Evolutionary conservation across 2,797 vertebrate species (phyloP).

Genomic region (Schizopygopsis malacanthus): DNA sequence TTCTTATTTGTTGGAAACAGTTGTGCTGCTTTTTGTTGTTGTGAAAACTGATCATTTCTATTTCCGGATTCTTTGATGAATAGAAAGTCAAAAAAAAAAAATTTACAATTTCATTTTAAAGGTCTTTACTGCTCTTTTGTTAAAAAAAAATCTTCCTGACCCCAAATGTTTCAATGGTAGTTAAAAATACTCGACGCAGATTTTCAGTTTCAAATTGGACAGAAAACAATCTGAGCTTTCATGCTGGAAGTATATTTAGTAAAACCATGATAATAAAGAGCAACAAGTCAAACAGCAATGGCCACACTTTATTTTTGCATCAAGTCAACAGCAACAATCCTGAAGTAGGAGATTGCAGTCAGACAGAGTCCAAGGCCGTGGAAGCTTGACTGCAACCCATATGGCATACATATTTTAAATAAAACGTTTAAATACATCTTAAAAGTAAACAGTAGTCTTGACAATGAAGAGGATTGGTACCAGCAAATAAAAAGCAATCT

Average conservation of each 20-base stretch:
- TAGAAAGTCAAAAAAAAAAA: background rate
- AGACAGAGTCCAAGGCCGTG: slow-evolving; percentile 41
- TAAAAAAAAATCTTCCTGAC: too few relatives aligned
- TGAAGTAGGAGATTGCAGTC: slow-evolving; percentile 53
- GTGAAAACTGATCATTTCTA: background rate
- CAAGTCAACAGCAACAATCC: slow-evolving; percentile 60
- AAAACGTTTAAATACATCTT: slow-evolving; percentile 56
- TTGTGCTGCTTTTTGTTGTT: background rate
- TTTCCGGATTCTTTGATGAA: background rate
- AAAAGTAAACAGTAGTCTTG: slow-evolving; percentile 59
- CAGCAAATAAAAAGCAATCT: slow-evolving; percentile 25
- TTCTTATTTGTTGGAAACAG: background rate
- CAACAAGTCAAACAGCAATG: slow-evolving; percentile 52
- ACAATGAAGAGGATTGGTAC: slow-evolving; percentile 24
- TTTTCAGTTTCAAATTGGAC: background rate
- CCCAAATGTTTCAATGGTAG: background rate
- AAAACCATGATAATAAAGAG: background rate
- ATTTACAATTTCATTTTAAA: background rate
- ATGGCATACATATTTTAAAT: slow-evolving; percentile 56
- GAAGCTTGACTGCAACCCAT: slow-evolving; percentile 50
- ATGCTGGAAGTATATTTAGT: background rate
- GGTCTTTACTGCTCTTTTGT: too few relatives aligned
- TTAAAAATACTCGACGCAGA: background rate
- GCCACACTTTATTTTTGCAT: slow-evolving; percentile 67
- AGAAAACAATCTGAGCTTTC: background rate